These are phyloP conservation scores for Chionis minor DNA, from an alignment of 2,113 vertebrate species.

Conservation along the genomic window DNA sequence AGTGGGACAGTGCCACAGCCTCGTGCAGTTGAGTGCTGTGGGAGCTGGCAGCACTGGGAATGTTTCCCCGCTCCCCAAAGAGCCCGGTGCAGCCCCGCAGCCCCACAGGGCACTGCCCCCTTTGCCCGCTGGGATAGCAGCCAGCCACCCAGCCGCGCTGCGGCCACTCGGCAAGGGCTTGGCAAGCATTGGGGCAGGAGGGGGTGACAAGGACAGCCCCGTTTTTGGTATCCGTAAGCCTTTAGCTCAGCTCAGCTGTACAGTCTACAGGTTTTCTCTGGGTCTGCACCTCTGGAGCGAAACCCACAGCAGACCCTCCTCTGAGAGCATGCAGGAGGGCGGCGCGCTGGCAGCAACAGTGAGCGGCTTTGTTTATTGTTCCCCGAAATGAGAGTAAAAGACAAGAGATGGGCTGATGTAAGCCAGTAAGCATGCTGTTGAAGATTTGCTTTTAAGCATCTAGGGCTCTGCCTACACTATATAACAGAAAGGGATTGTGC, in stretches of 20 bases:
- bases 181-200: background rate
- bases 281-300: background rate
- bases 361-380: slow-evolving; percentile 79
- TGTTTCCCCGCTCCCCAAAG: background rate
- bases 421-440: slow-evolving; percentile 72
- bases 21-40: accelerated
- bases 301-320: background rate
- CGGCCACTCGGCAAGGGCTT: background rate
- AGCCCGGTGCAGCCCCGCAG: background rate
- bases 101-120: background rate
- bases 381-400: slow-evolving; percentile 50
- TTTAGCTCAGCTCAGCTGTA: background rate
- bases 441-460: slow-evolving; percentile 74
- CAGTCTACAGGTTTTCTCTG: background rate
- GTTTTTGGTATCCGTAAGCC: background rate
- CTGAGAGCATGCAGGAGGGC: accelerated
- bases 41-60: background rate
- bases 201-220: background rate
- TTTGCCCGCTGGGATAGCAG: background rate
- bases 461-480: slow-evolving; percentile 61
- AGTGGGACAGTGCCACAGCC: background rate
- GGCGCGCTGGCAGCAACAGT: slow-evolving; percentile 42
- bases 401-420: slow-evolving; percentile 70
- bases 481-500: slow-evolving; percentile 77
- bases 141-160: background rate